A percentile compares a stretch with the other conserved stretches of the same genome.
These are phyloP conservation scores for Phalacrocorax aristotelis DNA, from an alignment of 2,113 vertebrate species.

Conservation along the genomic window DNA sequence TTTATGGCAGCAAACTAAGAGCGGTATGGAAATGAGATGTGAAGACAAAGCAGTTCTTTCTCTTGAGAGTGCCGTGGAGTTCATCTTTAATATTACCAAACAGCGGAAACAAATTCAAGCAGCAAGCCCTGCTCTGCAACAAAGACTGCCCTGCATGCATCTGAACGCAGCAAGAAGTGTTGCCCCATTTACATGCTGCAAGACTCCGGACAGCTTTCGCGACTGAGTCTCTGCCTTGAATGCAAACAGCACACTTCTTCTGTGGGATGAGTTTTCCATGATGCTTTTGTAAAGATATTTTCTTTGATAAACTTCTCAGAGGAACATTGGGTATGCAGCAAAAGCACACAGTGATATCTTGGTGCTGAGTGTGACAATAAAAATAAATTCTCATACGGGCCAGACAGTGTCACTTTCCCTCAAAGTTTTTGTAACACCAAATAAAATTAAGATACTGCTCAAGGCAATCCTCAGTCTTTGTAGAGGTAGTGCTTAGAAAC, in stretches of 20 bases:
- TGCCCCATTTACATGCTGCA: neutral
- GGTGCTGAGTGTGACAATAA: neutral
- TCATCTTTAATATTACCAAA: neutral
- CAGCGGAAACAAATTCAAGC: neutral
- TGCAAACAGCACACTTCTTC: neutral
- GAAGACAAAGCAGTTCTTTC: neutral
- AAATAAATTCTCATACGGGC: neutral
- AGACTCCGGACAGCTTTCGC: neutral
- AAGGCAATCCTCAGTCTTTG: neutral
- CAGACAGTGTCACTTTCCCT: neutral
- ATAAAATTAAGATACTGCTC: neutral
- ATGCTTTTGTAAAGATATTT: neutral
- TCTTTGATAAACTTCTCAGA: neutral
- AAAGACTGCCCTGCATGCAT: neutral
- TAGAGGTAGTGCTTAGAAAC: neutral
- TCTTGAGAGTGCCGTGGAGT: neutral
- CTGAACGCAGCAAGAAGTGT: neutral
- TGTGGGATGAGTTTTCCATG: neutral
- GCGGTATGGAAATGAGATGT: neutral
- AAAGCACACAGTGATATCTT: neutral
- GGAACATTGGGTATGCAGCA: neutral
- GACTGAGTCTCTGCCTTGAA: neutral
- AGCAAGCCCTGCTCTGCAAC: neutral
- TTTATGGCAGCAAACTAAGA: neutral
- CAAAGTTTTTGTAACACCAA: neutral